Evolutionary conservation across 1,140 invertebrate genomes (phyloP).

Genomic region (Akabosia matsudoensis): DNA sequence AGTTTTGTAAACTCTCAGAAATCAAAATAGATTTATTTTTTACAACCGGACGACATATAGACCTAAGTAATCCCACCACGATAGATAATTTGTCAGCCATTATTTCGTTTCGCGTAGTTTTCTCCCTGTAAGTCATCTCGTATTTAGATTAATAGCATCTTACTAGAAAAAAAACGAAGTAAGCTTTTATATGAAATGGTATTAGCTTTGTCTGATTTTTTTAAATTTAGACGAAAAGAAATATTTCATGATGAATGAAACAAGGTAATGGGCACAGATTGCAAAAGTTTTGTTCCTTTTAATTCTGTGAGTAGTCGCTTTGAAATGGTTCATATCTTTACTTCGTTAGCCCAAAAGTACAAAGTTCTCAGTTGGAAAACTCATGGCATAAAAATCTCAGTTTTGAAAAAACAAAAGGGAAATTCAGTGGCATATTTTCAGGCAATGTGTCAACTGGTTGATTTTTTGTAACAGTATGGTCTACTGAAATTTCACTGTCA

Average conservation of each 20-base stretch:
- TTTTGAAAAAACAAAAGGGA: too few relatives aligned
- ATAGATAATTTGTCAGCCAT: too few relatives aligned
- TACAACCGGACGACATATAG: neutral
- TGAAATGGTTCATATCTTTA: neutral
- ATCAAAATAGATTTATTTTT: slow-evolving; percentile 18
- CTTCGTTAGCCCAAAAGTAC: slow-evolving; percentile 16
- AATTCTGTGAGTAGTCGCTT: neutral
- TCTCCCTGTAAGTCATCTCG: too few relatives aligned
- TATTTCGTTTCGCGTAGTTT: too few relatives aligned
- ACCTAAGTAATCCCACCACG: too few relatives aligned
- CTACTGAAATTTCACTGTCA: too few relatives aligned
- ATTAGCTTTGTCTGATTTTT: too few relatives aligned
- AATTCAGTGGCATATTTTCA: neutral
- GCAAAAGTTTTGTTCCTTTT: neutral
- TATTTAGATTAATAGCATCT: too few relatives aligned
- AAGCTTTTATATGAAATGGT: too few relatives aligned
- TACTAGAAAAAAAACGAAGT: too few relatives aligned
- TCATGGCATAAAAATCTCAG: neutral
- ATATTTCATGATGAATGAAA: too few relatives aligned
- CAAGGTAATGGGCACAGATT: neutral
- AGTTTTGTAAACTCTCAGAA: slow-evolving; percentile 24
- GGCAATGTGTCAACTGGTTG: neutral
- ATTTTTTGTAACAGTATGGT: neutral
- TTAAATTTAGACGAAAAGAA: too few relatives aligned
- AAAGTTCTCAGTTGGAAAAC: slow-evolving; percentile 12